Evolutionary conservation across 2,113 vertebrate genomes (phyloP), one percentile per base, ranked within the genome.

Genomic region (Ramphastos sulfuratus): DNA sequence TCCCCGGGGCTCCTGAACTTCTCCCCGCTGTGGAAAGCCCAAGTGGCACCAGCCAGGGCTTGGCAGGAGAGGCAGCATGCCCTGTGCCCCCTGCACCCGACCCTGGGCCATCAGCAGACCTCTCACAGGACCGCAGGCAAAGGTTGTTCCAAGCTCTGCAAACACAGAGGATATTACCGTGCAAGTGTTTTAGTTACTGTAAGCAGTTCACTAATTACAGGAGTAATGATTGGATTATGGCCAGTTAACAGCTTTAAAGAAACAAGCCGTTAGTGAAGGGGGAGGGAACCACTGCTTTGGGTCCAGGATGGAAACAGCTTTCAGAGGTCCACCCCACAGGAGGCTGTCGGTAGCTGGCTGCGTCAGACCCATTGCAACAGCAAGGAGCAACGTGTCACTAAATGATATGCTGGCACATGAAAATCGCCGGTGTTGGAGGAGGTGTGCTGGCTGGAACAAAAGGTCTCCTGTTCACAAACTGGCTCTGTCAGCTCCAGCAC

Each of bases 201-300:
- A 92, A 85, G 91, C 73, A 90, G 89, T 91, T 94, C 79, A 86
- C 91, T 94, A 96, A 94, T 94, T 92, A 97, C 94, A 94, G 84
- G 69, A 87, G 83, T 83, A 93, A 90, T 95, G 88, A 82, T 10
- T 96, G 93, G 93, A 95, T 94, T 95, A 94, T 15, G 63, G 85
- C 84, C 94, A 91, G 88, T 78, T 78, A 95, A 87, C 67, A 93
- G 88, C 76, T 81, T 90, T 91, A 88, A 87, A 91, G 73, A 92
- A 94, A 94, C n/a, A 92, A 92, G 52, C 46, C 72, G 28, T 66
- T 78, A 66, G 4, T 72, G 39, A 23, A 87, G 39, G 11, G 54
- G 65, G 55, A 87, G 54, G 44, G 46, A 90, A 85, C 69, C 42
- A 73, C 33, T 77, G 24, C 50, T 92, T 25, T 20, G 52, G 48